Evolutionary conservation across 2,113 vertebrate species (phyloP), one percentile per base, ranked within the genome.

Genomic region (Microcebus griseorufus): DNA sequence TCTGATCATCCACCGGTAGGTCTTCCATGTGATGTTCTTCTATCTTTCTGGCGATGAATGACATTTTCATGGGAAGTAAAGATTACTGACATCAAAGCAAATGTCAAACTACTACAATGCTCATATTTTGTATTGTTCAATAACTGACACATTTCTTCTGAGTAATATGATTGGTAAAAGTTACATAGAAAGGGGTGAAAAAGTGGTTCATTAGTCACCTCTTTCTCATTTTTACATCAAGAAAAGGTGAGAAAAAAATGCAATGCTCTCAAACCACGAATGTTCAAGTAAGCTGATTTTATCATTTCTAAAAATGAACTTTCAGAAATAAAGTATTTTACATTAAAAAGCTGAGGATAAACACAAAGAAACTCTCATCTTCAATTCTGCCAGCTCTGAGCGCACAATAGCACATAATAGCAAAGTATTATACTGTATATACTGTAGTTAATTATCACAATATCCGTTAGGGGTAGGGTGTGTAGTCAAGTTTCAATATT

Each of bases 31-130:
- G 23, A 25, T 82, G 14, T 72, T 93, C 88, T 94, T 11, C 51
- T 76, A 23, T 60, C 69, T 42, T 93, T 82, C 81, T 81, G 34
- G 6, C 79, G 6, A 91, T 75, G 2, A 88, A 55, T 4, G 29
- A 69, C 53, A 91, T 55, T 67, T 87, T 72, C 22, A 27, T 22
- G n/a, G 51, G 64, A 95, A 95, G 13, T 39, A 76, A 80, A 67
- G 39, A 12, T 34, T 88, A 73, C 6, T 78, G 22, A 93, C 14
- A 64, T 92, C 25, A 85, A 96, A 90, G n/a, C 29, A 97, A 88
- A 86, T 42, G 53, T 90, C 76, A 96, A 73, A 78, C 12, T 76
- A 86, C 37, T 65, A 79, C 39, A 96, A 92, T 82, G 20, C 2
- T 58, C 37, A 53, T 5, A 14, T 93, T 93, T 80, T 76, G 23